phyloP scores from a whole-genome alignment of 2,797 vertebrate species.

The Pantherophis alleghaniensis region DNA sequence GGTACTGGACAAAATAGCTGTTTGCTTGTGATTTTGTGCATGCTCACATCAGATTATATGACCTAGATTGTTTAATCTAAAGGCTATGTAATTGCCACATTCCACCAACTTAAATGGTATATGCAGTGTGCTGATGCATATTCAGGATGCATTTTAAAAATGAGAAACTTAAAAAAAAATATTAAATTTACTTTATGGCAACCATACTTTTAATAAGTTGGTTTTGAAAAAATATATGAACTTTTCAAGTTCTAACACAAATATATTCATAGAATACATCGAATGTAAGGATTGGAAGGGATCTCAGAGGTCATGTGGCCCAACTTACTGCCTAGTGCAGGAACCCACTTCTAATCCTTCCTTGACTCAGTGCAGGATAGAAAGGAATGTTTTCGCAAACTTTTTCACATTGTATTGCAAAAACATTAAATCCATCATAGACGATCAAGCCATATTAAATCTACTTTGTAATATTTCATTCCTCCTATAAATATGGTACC shows the following conservation, averaged over 20 bases:
- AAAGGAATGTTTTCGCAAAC: not conserved
- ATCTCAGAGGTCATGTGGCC: not conserved
- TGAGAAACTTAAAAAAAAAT: not conserved
- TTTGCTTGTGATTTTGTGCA: not conserved
- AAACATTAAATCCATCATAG: not conserved
- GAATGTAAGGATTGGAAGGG: not conserved
- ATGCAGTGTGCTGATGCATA: not conserved
- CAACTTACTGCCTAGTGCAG: not conserved
- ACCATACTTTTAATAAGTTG: conserved; percentile 18
- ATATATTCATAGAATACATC: not conserved
- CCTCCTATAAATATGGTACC: not conserved
- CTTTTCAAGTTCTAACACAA: not conserved
- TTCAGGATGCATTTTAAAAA: not conserved
- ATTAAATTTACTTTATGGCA: conserved; percentile 17
- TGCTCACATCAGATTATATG: not conserved
- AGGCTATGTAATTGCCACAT: not conserved
- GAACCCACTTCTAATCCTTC: not conserved
- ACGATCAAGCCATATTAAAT: not conserved
- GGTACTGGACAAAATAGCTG: not conserved
- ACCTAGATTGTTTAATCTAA: not conserved
- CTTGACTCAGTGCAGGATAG: not conserved
- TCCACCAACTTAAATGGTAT: not conserved
- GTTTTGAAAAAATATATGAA: conserved; percentile 22
- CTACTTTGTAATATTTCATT: not conserved
- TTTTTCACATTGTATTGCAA: not conserved